phyloP scores from a whole-genome alignment of 2,113 vertebrate genomes.

The Syngnathus floridae region DNA sequence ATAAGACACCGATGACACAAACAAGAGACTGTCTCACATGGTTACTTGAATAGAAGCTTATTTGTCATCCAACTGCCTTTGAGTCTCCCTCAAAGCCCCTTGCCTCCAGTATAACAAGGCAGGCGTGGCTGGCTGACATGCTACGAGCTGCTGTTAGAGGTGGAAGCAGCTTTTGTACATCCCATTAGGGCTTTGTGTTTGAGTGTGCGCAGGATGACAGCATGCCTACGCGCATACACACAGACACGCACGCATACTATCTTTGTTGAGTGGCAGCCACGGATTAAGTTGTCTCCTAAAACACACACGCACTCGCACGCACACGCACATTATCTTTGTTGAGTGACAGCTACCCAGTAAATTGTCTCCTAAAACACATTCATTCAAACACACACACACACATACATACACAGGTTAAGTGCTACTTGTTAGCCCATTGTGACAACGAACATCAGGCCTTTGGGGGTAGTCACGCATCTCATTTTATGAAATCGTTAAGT shows the following conservation, averaged over 20 bases:
- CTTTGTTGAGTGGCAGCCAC: conserved; percentile 18
- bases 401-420: conserved; percentile 40
- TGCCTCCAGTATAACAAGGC: conserved; percentile 11
- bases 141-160: conserved; percentile 4
- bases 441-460: conserved; percentile 27
- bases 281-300: conserved; percentile 44
- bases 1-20: neutral
- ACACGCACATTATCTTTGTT: conserved; percentile 44
- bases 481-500: no score
- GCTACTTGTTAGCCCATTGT: conserved; percentile 37
- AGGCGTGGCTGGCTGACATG: conserved; percentile 35
- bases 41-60: conserved; percentile 11
- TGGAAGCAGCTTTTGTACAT: neutral
- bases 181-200: conserved; percentile 6
- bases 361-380: conserved; percentile 11
- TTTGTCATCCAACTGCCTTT: neutral
- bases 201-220: conserved; percentile 10
- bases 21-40: neutral
- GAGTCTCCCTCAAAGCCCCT: neutral
- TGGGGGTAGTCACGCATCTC: no score
- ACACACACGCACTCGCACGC: conserved; percentile 4
- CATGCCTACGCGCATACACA: neutral
- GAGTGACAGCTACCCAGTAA: conserved; percentile 39
- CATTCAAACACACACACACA: neutral
- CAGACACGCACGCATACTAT: conserved; percentile 2